Base-by-base conservation (phyloP, 2,888 invertebrate species). In the Anaspis maculata region DNA sequence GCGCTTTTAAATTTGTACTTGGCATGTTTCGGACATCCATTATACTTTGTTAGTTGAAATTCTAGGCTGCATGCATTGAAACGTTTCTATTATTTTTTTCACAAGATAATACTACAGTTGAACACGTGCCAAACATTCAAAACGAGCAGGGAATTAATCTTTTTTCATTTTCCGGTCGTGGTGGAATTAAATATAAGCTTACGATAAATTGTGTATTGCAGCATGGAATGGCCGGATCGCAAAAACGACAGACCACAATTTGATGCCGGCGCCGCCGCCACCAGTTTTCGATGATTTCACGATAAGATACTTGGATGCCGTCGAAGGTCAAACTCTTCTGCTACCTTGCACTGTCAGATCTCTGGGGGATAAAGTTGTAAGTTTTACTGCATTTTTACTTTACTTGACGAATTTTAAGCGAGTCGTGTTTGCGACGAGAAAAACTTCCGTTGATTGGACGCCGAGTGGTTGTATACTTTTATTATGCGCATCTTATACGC, bases 301-400 rank as follows among this genome's bases (percentile, higher is more conserved):
- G 30, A 51, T 49, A 26, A 54, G 51, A 41, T 54, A 57, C 41
- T 48, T 62, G 13, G 55, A 60, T 27, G 66, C 65, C 10, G 47
- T 46, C 15, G 50, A 51, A 21, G 66, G 64, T 11, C 63, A 66
- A 45, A 62, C 66, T 13, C 56, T 64, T 12, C 54, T 63, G 34
- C 46, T 67, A 34, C 64, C 67, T 10, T 67, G 67, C 41, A 61
- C 59, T 13, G 62, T 67, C 10, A 53, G 54, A 32, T 52, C 62
- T 42, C 51, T 65, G 9, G 61, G 61, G 30, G 64, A 62, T 42
- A 66, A 64, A 59, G 61, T 65, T 52, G 67, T 66, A 47, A 59
- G 64, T 55, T 36, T 32, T 36, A 28, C 4, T 27, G 6, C 16
- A n/a, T n/a, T n/a, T n/a, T n/a, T n/a, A n/a, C n/a, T n/a, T n/a